Base-by-base conservation (phyloP, 1,140 invertebrate genomes). In the Diorhabda elongata region DNA sequence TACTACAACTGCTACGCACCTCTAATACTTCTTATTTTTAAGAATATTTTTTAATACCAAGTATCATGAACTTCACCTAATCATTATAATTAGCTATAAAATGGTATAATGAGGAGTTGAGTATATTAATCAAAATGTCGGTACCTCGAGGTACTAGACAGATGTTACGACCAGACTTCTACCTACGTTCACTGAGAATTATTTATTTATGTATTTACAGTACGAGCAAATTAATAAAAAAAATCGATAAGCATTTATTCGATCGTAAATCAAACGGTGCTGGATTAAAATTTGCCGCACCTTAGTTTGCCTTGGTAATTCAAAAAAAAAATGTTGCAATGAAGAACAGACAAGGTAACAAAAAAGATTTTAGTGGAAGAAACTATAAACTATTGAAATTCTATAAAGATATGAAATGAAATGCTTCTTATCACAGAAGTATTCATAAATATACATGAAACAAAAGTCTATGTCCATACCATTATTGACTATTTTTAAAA, bases 71-170 rank as follows among this genome's bases (percentile, higher is more conserved):
- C 26, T 26, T 26, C 26, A 26, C 26, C 26, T 62, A 62, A 42
- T 62, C 61, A 44, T 44, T 7, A 44, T 62, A 44, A 62, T 44
- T 44, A 62, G 44, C 61, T 9, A 62, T 62, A 44, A 42, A 62
- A 62, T 62, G 44, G 42, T 62, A 41, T 62, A 44, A 62, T 47
- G 61, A 62, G 61, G 61, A 44, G 42, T 62, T 44, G 42, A 44
- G 42, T 44, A 11, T 62, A 62, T 62, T 62, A 62, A 62, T 62
- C 61, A 62, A 11, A 59, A 62, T 11, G 61, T 62, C 61, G 61
- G 61, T 62, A 62, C 61, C 61, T 62, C 61, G 43, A 43, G 61
- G 61, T 44, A 62, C 44, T 44, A 62, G 9, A 62, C 42, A 62
- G 42, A 62, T 42, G 42, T 43, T 42, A 44, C 43, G 44, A 42